These are phyloP conservation scores for Acrocephalus scirpaceus DNA, from an alignment of 2,797 vertebrate species.

Conservation along the genomic window DNA sequence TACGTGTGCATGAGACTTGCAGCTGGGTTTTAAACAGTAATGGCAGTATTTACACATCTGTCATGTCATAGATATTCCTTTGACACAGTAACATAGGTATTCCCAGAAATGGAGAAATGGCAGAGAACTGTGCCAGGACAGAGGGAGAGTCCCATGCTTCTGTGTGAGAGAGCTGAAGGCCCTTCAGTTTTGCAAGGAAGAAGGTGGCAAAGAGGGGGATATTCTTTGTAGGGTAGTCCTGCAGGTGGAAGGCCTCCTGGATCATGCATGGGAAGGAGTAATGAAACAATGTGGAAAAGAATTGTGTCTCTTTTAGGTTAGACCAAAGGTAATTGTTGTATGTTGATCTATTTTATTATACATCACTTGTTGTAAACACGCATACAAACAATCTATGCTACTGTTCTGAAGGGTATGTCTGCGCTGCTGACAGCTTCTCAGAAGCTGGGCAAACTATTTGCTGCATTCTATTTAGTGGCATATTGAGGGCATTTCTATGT, in stretches of 20 bases:
- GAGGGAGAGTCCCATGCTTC: neutral
- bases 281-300: neutral
- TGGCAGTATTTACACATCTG: accelerated
- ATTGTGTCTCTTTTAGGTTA: neutral
- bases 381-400: neutral
- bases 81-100: neutral
- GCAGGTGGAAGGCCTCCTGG: accelerated
- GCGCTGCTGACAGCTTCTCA: neutral
- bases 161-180: neutral
- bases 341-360: neutral
- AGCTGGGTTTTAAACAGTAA: neutral
- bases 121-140: neutral
- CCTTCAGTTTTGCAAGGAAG: neutral
- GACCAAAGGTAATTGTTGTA: neutral
- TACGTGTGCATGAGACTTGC: neutral
- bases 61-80: neutral
- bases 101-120: neutral
- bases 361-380: neutral
- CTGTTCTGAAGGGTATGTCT: neutral
- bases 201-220: neutral
- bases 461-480: neutral
- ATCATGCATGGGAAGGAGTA: neutral
- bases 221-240: neutral
- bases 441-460: neutral
- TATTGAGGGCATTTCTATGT: accelerated